Evolutionary conservation across 2,113 vertebrate genomes (phyloP), one percentile per base, ranked within the genome.

Genomic region (Epinephelus moara): DNA sequence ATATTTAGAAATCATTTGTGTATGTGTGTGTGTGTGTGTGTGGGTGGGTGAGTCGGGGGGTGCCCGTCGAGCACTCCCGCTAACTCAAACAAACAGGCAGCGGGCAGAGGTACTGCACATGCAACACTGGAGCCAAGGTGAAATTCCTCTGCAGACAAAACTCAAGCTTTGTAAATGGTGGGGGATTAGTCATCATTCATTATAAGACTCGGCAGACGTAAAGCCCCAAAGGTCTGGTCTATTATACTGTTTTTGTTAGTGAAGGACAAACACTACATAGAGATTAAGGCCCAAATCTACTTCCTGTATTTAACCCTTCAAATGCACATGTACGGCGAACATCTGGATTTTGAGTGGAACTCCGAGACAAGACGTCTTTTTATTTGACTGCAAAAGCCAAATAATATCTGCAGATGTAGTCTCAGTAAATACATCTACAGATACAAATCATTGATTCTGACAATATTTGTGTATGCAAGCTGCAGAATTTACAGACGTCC

Each of bases 41-140:
- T 66, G 71, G 70, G 21, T 42, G 57, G 56, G 55, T 15, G 3
- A 13, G 2, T 13, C 12, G 50, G 55, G 9, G 21, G n/a, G 69
- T 67, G 72, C 61, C 84, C 52, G 3, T 45, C 11, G 45, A 71
- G 70, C 49, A 14, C 76, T 77, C 62, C 62, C 30, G 64, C 84
- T 90, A 92, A 93, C 64, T 91, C 75, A 94, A 94, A 94, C 89
- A 91, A 94, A 89, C 81, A 83, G 75, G 50, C 83, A 37, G 70
- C 23, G 61, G 67, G 45, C 40, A 69, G 45, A 23, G 68, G 70
- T 67, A 61, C 69, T 67, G 66, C 77, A 79, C 75, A 82, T 52
- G 83, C 78, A 90, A 78, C 55, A 4, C 70, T 70, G 64, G 78
- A 91, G 85, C 64, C 45, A 73, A 85, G 81, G 79, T 76, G 63